Conservation (phyloP, 2,113 vertebrate species). For the Brienomyrus longianalis region DNA sequence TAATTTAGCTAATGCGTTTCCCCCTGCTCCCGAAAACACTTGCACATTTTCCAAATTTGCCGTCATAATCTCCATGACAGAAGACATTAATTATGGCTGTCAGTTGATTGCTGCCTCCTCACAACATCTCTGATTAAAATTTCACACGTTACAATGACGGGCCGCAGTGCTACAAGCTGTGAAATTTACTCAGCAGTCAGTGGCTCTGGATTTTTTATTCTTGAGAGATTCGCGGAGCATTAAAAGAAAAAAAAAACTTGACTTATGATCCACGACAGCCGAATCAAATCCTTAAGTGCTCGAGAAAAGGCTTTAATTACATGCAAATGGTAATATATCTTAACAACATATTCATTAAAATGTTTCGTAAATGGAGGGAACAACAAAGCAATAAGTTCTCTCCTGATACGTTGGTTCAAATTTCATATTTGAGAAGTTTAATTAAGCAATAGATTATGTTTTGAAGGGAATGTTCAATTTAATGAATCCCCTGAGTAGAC, state of each 20-base stretch:
- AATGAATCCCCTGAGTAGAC: conserved; percentile 89
- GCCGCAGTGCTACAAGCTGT: conserved; percentile 83
- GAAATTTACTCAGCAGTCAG: conserved; percentile 79
- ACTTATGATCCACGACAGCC: conserved; percentile 66
- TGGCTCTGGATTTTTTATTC: conserved; percentile 70
- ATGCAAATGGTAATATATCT: conserved; percentile 66
- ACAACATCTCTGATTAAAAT: conserved; percentile 98
- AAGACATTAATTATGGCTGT: conserved; percentile 93
- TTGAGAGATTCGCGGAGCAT: conserved; percentile 64
- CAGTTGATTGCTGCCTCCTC: conserved; percentile 87
- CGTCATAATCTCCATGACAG: conserved; percentile 89
- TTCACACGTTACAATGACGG: conserved; percentile 95
- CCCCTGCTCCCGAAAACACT: conserved; percentile 74
- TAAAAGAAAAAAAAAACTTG: conserved; percentile 54
- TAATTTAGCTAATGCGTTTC: conserved; percentile 67
- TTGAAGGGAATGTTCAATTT: conserved; percentile 91
- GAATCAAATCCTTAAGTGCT: conserved; percentile 77
- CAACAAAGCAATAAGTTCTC: conserved; percentile 77
- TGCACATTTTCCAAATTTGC: conserved; percentile 71
- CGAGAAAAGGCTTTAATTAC: conserved; percentile 72
- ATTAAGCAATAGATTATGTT: conserved; percentile 99
- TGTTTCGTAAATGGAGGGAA: conserved; percentile 66
- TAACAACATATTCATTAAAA: conserved; percentile 78
- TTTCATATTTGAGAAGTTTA: conserved; percentile 96
- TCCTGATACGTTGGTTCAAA: conserved; percentile 82